Conservation (phyloP, 2,113 vertebrate species). For the Entosphenus tridentatus region DNA sequence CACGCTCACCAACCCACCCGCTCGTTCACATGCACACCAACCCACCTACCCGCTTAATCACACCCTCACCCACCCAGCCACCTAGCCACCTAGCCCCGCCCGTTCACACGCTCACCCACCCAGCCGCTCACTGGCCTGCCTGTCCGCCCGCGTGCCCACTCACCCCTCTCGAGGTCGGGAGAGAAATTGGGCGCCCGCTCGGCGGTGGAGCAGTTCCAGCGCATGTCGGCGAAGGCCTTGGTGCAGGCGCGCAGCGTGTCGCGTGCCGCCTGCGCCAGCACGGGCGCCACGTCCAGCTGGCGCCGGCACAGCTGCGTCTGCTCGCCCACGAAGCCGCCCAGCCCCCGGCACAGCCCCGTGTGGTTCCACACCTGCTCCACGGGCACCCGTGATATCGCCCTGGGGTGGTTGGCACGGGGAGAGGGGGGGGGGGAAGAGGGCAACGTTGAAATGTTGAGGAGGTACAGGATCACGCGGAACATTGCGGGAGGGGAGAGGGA, state of each 20-base stretch:
- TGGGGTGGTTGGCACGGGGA: too few relatives aligned
- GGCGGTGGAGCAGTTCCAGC: conserved; percentile 95
- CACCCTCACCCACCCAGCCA: not conserved
- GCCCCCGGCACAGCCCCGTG: conserved; percentile 78
- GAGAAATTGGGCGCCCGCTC: conserved; percentile 54
- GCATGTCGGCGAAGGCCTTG: conserved; percentile 73
- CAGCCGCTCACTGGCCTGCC: not conserved
- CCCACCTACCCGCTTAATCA: not conserved
- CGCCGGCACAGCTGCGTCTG: conserved; percentile 84
- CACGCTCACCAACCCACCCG: not conserved
- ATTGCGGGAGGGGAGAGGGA: too few relatives aligned
- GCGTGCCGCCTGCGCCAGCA: conserved; percentile 54
- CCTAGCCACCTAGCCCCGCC: not conserved
- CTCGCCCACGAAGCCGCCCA: conserved; percentile 65
- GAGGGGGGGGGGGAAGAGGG: too few relatives aligned
- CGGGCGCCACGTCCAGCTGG: conserved; percentile 93
- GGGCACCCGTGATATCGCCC: not conserved
- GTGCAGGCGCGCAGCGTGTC: conserved; percentile 81
- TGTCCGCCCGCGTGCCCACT: not conserved
- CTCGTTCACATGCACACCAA: not conserved
- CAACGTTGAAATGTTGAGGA: too few relatives aligned
- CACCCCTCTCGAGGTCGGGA: conserved; percentile 89
- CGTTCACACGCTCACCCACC: not conserved
- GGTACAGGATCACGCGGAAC: too few relatives aligned
- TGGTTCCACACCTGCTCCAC: conserved; percentile 30